Evolutionary conservation across 1,140 invertebrate genomes (phyloP), one percentile per base, ranked within the genome.

Genomic region (Sitodiplosis mosellana): DNA sequence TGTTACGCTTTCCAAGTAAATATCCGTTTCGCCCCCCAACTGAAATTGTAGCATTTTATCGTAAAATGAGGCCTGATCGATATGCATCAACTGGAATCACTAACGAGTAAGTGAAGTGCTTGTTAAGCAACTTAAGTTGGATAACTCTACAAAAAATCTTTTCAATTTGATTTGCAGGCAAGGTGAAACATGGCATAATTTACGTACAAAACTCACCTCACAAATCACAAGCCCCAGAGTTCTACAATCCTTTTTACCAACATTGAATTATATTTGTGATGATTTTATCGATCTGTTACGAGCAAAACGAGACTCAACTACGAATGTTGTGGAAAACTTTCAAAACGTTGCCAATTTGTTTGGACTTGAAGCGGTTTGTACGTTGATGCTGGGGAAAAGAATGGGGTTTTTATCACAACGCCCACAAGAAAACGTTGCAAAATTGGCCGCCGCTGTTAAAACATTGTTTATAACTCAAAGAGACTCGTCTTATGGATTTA

Each of bases 31-130:
- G 90, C 22, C 84, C 87, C 20, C 81, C 83, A 19, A 86, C 86
- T 2, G 81, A 86, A 62, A 81, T 87, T 45, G 77, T 87, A 36
- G 76, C 79, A 8, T 70, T 78, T 54, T 90, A 90, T 60, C 71
- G 87, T 15, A 69, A 65, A 27, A 74, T 72, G n/a, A 68, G 79
- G 12, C 80, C 75, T 1, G 84, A 88, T 63, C 71, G 80, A 58
- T 89, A 87, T 60, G 76, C 81, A 17, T 83, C 78, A 54, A 72
- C 78, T 27, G 86, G 86, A 50, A 71, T 88, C 33, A 78, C 82
- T 12, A 87, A 87, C 61, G 83, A 87, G 78, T 85, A 69, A 71
- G 77, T 71, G n/a, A n/a, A n/a, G n/a, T n/a, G n/a, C n/a, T n/a
- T n/a, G n/a, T n/a, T n/a, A n/a, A n/a, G n/a, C n/a, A n/a, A n/a